Conservation (phyloP, 2,113 vertebrate genomes). For the Labrus mixtus region DNA sequence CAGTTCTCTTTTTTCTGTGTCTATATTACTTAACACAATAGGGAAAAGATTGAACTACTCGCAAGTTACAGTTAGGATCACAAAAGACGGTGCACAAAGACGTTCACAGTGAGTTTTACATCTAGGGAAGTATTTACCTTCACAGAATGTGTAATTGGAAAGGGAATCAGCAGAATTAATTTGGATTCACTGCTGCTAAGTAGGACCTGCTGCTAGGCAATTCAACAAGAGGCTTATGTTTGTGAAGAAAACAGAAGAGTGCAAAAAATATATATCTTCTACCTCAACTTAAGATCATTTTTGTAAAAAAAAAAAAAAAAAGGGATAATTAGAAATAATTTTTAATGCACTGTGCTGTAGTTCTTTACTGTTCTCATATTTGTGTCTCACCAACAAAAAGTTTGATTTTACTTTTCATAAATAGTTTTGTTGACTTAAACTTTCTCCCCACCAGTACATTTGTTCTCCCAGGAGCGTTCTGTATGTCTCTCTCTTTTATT, state of each 20-base stretch:
- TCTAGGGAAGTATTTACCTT: not conserved
- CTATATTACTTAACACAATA: no score
- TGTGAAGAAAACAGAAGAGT: constrained; percentile 2
- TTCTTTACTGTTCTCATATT: not conserved
- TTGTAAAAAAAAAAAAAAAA: no score
- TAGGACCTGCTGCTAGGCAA: constrained; percentile 4
- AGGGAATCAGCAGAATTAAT: not conserved
- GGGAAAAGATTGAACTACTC: not conserved
- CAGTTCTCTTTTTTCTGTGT: not conserved
- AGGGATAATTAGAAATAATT: not conserved
- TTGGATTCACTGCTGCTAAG: not conserved
- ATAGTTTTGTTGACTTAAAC: not conserved
- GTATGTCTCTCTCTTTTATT: not conserved
- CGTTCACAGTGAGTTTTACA: not conserved
- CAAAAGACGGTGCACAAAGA: not conserved
- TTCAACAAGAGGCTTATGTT: not conserved
- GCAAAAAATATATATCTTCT: not conserved
- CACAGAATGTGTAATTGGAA: constrained; percentile 1
- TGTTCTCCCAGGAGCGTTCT: not conserved
- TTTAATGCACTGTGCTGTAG: not conserved
- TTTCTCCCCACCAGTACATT: not conserved
- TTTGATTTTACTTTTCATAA: no score
- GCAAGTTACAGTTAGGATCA: not conserved
- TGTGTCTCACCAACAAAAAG: not conserved
- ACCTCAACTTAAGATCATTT: not conserved